phyloP scores from a whole-genome alignment of 2,113 vertebrate genomes.

The Corvus moneduloides region DNA sequence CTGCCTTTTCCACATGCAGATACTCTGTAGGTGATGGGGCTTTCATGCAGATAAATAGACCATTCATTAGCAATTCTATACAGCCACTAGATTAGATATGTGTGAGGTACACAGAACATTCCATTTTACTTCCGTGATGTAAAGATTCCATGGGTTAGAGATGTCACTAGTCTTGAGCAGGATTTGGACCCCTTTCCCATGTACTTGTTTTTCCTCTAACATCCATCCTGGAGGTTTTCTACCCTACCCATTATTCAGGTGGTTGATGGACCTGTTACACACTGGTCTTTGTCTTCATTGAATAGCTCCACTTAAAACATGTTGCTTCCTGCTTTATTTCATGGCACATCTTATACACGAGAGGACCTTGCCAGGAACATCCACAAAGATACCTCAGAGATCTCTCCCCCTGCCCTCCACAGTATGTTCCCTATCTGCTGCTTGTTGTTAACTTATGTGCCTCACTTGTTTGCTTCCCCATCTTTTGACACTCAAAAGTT shows the following conservation, averaged over 20 bases:
- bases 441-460: rapidly evolving
- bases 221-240: background rate
- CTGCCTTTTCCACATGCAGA: background rate
- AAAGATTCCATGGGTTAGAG: background rate
- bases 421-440: rapidly evolving
- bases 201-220: background rate
- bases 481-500: background rate
- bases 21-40: background rate
- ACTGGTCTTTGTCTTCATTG: background rate
- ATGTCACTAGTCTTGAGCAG: background rate
- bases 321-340: background rate
- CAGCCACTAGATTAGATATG: background rate
- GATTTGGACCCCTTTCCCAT: background rate
- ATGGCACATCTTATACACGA: background rate
- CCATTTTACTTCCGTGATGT: background rate
- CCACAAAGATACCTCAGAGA: background rate
- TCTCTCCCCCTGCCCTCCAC: background rate
- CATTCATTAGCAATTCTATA: background rate
- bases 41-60: background rate
- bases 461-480: background rate
- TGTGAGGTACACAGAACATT: background rate
- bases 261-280: background rate
- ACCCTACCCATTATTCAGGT: background rate
- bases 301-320: background rate
- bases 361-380: background rate